Percentiles rank a stretch among this genome's conserved stretches.
These are phyloP conservation scores for Puffinus mauretanicus DNA, from an alignment of 2,113 vertebrate species.

Conservation along the genomic window DNA sequence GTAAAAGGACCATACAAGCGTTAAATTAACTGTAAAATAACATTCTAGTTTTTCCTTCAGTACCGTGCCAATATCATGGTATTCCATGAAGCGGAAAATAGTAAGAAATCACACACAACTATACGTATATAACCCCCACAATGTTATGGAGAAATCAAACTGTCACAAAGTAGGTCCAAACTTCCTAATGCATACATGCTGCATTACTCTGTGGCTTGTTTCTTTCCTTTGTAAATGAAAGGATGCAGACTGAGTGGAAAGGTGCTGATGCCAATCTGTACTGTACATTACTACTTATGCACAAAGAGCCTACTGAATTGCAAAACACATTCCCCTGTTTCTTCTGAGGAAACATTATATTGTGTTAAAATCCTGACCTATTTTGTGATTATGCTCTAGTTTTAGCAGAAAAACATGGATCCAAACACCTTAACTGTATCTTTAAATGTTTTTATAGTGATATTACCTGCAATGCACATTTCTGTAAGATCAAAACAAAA, in stretches of 20 bases:
- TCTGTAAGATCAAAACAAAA: not conserved
- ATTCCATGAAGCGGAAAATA: not conserved
- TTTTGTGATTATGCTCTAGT: not conserved
- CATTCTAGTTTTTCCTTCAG: not conserved
- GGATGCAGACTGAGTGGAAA: not conserved
- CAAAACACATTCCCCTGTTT: not conserved
- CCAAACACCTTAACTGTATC: not conserved
- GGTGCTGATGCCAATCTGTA: not conserved
- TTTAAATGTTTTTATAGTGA: not conserved
- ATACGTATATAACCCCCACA: not conserved
- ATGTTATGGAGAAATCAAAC: not conserved
- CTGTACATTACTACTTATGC: not conserved
- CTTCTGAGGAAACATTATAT: not conserved
- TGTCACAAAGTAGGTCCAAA: not conserved
- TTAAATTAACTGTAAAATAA: not conserved
- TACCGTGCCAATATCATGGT: not conserved
- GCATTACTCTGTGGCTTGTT: not conserved
- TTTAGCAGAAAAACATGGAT: not conserved
- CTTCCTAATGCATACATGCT: not conserved
- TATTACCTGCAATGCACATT: not conserved
- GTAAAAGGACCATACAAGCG: not conserved
- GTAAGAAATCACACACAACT: not conserved
- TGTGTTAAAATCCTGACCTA: not conserved
- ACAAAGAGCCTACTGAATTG: not conserved
- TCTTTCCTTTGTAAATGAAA: not conserved